Percentiles rank a stretch among this genome's conserved stretches.
These are phyloP conservation scores for Ceratina australensis DNA, from an alignment of 1,140 invertebrate genomes.

Conservation along the genomic window DNA sequence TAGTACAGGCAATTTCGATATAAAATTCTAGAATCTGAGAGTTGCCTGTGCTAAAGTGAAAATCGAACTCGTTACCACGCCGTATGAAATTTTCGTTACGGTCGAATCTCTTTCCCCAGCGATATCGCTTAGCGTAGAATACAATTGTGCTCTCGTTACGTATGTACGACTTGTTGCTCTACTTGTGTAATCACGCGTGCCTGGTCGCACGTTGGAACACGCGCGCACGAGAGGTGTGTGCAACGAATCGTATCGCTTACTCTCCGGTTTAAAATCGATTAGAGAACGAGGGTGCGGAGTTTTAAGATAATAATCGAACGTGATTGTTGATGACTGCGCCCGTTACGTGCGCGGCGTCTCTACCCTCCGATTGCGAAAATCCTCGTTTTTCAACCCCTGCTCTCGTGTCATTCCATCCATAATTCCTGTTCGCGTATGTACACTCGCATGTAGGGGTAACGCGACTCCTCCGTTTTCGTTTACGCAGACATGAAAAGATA, in stretches of 20 bases:
- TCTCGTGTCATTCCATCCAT: neutral
- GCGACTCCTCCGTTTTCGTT: neutral
- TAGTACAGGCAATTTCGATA: too few species aligned
- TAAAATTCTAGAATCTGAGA: too few species aligned
- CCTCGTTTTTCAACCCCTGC: neutral
- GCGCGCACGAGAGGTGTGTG: neutral
- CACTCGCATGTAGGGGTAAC: conserved; percentile 38
- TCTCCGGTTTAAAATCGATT: conserved; percentile 10
- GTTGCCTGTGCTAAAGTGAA: neutral
- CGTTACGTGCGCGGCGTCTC: conserved; percentile 7
- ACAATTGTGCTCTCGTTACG: conserved; percentile 29
- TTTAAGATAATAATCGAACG: conserved; percentile 27
- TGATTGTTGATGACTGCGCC: too few species aligned
- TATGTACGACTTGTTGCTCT: conserved; percentile 25
- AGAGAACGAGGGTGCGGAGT: conserved; percentile 32
- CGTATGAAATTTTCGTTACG: neutral
- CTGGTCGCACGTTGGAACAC: neutral
- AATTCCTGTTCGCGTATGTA: conserved; percentile 25
- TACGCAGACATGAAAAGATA: conserved; percentile 24
- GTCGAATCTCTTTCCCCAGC: neutral
- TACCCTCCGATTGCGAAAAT: conserved; percentile 19
- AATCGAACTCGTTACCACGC: neutral
- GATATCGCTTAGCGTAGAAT: conserved; percentile 27
- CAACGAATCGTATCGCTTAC: conserved; percentile 15
- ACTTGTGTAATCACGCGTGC: conserved; percentile 7